These are phyloP conservation scores for Prolemur simus DNA, from an alignment of 2,113 vertebrate genomes.

Conservation along the genomic window DNA sequence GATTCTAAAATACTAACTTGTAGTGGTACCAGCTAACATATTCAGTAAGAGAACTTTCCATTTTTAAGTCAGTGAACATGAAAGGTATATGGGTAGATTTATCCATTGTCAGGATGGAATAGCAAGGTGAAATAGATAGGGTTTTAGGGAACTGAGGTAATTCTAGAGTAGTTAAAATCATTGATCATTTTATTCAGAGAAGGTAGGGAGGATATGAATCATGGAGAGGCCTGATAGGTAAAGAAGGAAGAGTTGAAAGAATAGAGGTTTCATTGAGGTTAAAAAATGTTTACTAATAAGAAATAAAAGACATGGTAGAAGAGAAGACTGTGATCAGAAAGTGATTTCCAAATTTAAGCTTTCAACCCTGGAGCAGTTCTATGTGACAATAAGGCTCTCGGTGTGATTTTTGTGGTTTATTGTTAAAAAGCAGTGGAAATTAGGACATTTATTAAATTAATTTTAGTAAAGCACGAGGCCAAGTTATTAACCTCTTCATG, in stretches of 20 bases:
- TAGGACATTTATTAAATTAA: background rate
- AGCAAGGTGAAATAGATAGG: background rate
- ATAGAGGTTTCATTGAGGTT: background rate
- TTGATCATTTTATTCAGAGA: background rate
- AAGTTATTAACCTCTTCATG: background rate
- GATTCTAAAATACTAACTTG: background rate
- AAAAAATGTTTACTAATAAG: background rate
- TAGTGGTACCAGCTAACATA: background rate
- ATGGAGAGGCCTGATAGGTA: background rate
- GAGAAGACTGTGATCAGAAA: constrained; percentile 9
- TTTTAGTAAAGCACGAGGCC: background rate
- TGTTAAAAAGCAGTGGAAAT: constrained; percentile 11
- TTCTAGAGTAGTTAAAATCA: background rate
- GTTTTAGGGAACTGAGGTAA: background rate
- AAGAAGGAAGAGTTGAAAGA: background rate
- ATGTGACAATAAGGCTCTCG: background rate
- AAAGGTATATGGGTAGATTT: background rate
- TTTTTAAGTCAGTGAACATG: background rate
- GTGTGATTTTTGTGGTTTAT: background rate
- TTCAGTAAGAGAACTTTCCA: background rate
- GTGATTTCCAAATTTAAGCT: background rate
- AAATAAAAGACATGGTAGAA: background rate
- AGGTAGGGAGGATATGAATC: background rate
- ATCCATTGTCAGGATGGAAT: background rate
- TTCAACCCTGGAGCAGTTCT: background rate